These are phyloP conservation scores for Malaclemys terrapin DNA, from an alignment of 2,113 vertebrate species.

Conservation along the genomic window DNA sequence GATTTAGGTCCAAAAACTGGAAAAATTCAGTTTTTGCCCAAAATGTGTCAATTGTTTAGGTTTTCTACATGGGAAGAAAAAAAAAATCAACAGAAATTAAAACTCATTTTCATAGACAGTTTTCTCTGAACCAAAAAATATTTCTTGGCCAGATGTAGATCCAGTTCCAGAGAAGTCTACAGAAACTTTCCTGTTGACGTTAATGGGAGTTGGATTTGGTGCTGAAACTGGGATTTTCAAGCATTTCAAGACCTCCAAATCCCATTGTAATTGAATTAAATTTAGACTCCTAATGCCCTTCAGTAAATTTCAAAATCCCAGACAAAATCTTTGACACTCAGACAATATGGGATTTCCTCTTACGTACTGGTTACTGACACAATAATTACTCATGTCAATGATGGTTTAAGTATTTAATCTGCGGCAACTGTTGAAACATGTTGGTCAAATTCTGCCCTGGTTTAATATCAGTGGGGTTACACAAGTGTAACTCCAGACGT, in stretches of 20 bases:
- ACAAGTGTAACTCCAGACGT: neutral
- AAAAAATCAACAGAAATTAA: neutral
- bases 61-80: neutral
- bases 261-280: neutral
- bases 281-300: neutral
- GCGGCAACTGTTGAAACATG: neutral
- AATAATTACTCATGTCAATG: neutral
- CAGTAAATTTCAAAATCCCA: neutral
- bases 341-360: neutral
- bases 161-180: neutral
- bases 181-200: neutral
- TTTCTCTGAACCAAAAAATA: neutral
- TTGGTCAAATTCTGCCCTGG: neutral
- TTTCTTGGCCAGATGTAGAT: neutral
- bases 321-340: neutral
- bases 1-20: neutral
- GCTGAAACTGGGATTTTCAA: neutral
- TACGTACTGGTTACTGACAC: neutral
- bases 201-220: neutral
- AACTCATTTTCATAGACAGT: neutral
- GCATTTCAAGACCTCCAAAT: neutral
- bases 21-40: neutral
- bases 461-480: neutral
- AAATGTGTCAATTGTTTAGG: too few relatives aligned
- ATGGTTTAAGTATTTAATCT: neutral